phyloP scores from a whole-genome alignment of 2,113 vertebrate genomes.

The Heterocephalus glaber region DNA sequence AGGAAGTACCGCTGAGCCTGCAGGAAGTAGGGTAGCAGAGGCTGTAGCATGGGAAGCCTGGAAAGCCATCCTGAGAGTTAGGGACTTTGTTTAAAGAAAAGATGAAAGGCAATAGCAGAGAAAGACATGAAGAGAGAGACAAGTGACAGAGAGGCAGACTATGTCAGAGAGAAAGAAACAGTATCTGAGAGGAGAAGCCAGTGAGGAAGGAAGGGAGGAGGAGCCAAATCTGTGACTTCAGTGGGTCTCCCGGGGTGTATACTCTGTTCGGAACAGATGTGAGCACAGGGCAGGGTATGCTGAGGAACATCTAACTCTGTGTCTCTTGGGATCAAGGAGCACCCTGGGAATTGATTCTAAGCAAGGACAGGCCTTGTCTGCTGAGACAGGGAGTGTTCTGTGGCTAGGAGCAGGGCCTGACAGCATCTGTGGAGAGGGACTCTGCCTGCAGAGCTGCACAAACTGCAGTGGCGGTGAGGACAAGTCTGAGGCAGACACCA shows the following conservation, averaged over 20 bases:
- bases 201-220: background rate
- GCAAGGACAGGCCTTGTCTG: background rate
- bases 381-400: background rate
- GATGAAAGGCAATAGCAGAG: background rate
- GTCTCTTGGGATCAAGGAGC: background rate
- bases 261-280: background rate
- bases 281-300: background rate
- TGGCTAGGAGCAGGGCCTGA: background rate
- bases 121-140: background rate
- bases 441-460: background rate
- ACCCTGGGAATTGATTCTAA: background rate
- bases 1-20: background rate
- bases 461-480: background rate
- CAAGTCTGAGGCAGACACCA: background rate
- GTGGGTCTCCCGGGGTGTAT: background rate
- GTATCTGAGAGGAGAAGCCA: too few species aligned
- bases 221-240: too few species aligned
- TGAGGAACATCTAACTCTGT: background rate
- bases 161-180: background rate
- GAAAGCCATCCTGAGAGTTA: background rate
- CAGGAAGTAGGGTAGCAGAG: background rate
- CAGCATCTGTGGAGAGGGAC: background rate
- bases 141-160: background rate
- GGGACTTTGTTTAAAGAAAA: background rate
- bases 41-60: background rate